A percentile compares a stretch with the other conserved stretches of the same genome.
phyloP scores from a whole-genome alignment of 2,888 invertebrate species.

The Drosophila limbata region DNA sequence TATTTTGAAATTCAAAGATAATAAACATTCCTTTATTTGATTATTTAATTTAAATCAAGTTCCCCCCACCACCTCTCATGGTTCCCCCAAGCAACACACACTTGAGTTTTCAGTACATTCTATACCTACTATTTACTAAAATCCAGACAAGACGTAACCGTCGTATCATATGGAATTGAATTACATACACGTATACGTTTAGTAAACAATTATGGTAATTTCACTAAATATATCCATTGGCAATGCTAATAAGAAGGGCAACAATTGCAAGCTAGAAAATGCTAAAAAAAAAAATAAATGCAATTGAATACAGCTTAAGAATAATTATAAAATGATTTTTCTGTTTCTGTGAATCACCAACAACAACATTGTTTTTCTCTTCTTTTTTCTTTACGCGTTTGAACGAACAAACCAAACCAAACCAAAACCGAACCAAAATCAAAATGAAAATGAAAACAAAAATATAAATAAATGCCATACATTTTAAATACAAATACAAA shows the following conservation, averaged over 20 bases:
- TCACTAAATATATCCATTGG: conserved; percentile 39
- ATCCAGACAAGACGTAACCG: conserved; percentile 13
- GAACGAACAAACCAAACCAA: conserved; percentile 67
- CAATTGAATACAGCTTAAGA: conserved; percentile 76
- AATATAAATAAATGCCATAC: conserved; percentile 36
- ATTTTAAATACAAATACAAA: conserved; percentile 56
- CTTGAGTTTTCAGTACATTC: conserved; percentile 42
- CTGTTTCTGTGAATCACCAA: conserved; percentile 85
- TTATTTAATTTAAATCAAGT: conserved; percentile 24
- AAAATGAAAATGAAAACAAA: conserved; percentile 41
- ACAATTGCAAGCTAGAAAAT: conserved; percentile 29
- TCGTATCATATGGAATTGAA: conserved; percentile 36
- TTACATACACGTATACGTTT: conserved; percentile 13
- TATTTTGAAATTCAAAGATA: conserved; percentile 24
- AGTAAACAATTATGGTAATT: conserved; percentile 8
- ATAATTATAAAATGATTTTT: conserved; percentile 81
- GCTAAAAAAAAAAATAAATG: conserved; percentile 30
- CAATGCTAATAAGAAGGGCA: conserved; percentile 52
- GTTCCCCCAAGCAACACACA: conserved; percentile 45
- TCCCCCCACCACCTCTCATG: conserved; percentile 30
- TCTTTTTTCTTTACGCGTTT: conserved; percentile 85
- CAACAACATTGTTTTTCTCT: conserved; percentile 85
- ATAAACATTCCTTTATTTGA: conserved; percentile 5
- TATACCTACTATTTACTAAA: conserved; percentile 47
- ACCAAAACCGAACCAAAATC: conserved; percentile 47